Evolutionary conservation across 2,888 invertebrate genomes (phyloP), one percentile per base, ranked within the genome.

Genomic region (Lithophane leautieri): DNA sequence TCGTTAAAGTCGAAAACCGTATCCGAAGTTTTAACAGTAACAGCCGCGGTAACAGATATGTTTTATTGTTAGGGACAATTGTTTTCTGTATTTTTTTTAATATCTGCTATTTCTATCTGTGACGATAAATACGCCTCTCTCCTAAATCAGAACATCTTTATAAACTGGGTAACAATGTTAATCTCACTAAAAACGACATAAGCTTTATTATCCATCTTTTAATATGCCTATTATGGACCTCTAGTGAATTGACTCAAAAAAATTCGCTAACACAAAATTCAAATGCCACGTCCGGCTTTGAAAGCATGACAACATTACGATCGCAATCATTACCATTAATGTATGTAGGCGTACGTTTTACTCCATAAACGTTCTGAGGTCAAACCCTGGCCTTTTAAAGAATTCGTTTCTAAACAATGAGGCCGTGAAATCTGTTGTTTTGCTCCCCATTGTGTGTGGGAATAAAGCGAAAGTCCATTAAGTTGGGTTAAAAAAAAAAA

Each of bases 351-450:
- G 73, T 69, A 66, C 81, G 68, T 69, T 62, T 76, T 78, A 82
- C 75, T 77, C 82, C 86, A 85, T 85, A 82, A 83, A 85, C 84
- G 84, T 81, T 56, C 71, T 86, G 89, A 89, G 90, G 90, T 91
- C 89, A 87, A 68, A 76, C 66, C 61, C 81, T 89, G 90, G 89
- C 90, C 90, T 91, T 90, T 86, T 72, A 88, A 87, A 81, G 86
- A 84, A 87, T 89, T 86, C 82, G 83, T 81, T 81, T 84, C 82
- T 85, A 77, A 88, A 88, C 89, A 84, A 89, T 89, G 77, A 81
- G 83, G 69, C 79, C 76, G 81, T 77, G 76, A 80, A 85, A 83
- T 84, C 82, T 83, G 82, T 84, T 85, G 85, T 85, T 85, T 80
- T 70, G 75, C 52, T 75, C 40, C 81, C 73, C 63, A 82, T 80